A percentile compares a stretch with the other conserved stretches of the same genome.
These are phyloP conservation scores for Diadromus collaris DNA, from an alignment of 2,888 invertebrate genomes.

Conservation along the genomic window DNA sequence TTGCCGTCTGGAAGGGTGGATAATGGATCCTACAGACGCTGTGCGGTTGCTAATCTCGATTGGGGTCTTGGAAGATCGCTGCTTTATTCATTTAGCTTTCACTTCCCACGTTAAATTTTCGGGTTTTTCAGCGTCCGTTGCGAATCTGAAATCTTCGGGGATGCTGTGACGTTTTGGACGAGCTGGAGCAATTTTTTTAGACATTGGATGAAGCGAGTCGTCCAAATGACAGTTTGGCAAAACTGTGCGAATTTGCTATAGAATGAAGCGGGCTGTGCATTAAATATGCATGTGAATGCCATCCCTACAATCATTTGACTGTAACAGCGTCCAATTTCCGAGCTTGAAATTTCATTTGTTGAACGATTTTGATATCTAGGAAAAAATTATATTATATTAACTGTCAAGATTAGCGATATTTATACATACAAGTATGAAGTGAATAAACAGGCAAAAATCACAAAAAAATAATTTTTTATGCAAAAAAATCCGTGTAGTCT, in stretches of 20 bases:
- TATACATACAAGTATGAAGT: too few species aligned
- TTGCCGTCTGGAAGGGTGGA: conserved; percentile 11
- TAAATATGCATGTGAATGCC: neutral
- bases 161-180: neutral
- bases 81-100: conserved; percentile 52
- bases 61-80: neutral
- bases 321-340: too few species aligned
- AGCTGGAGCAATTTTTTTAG: neutral
- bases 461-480: too few species aligned
- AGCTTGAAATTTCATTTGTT: too few species aligned
- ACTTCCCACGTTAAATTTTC: conserved; percentile 48
- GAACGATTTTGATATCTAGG: too few species aligned
- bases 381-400: too few species aligned
- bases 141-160: neutral
- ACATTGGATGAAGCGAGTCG: neutral
- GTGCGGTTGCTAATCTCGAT: neutral
- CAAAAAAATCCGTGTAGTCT: too few species aligned
- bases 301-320: neutral
- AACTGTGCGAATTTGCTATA: neutral
- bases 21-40: conserved; percentile 15
- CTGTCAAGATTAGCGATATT: too few species aligned
- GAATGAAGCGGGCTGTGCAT: neutral
- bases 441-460: too few species aligned
- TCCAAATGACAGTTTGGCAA: neutral
- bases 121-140: neutral